These are phyloP conservation scores for Halictus rubicundus DNA, from an alignment of 1,140 invertebrate species.

Conservation along the genomic window DNA sequence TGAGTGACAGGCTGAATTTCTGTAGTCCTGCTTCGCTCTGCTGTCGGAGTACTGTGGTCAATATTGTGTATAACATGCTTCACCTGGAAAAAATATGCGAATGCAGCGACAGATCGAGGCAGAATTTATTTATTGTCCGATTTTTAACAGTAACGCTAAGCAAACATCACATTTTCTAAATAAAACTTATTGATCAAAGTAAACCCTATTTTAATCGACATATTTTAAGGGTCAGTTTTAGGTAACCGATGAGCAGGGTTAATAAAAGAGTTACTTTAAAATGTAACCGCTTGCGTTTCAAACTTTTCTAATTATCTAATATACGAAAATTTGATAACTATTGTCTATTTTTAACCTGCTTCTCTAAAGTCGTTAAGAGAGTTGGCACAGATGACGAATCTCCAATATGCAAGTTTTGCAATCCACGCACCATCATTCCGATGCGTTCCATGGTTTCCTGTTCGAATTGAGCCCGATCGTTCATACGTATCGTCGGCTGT, in stretches of 20 bases:
- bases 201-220: too few species aligned
- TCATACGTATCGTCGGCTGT: not conserved
- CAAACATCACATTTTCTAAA: too few species aligned
- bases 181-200: too few species aligned
- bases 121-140: too few species aligned
- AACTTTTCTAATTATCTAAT: too few species aligned
- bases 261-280: too few species aligned
- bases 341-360: conserved; percentile 49
- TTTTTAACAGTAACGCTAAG: too few species aligned
- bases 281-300: too few species aligned
- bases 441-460: conserved; percentile 31
- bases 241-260: too few species aligned
- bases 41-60: not conserved
- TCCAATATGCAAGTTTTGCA: conserved; percentile 66
- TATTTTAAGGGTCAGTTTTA: too few species aligned
- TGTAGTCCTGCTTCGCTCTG: not conserved
- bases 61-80: conserved; percentile 30
- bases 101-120: too few species aligned
- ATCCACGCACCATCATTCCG: conserved; percentile 37
- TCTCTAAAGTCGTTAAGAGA: conserved; percentile 55
- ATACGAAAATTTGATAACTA: too few species aligned
- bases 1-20: conserved; percentile 28
- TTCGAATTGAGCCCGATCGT: not conserved
- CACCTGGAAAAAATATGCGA: conserved; percentile 23
- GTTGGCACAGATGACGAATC: conserved; percentile 53